These are phyloP conservation scores for Chunga burmeisteri DNA, from an alignment of 2,113 vertebrate species.

Conservation along the genomic window DNA sequence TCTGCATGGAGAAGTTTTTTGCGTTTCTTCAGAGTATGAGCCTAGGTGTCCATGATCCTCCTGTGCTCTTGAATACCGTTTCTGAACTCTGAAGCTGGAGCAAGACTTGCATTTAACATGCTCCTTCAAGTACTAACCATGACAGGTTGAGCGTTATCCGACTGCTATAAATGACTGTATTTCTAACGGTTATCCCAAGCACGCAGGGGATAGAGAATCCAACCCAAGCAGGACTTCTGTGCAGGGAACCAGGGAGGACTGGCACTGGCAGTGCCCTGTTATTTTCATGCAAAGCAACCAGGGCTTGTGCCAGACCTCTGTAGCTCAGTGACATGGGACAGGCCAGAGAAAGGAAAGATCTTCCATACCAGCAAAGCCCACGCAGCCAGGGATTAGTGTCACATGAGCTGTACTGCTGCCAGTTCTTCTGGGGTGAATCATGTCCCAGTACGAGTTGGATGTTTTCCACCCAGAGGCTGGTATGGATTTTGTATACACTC, in stretches of 20 bases:
- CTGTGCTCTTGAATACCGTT: not conserved
- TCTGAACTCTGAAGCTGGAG: not conserved
- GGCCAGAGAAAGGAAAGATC: not conserved
- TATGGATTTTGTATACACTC: not conserved
- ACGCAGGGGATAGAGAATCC: not conserved
- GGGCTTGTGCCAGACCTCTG: not conserved
- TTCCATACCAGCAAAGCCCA: not conserved
- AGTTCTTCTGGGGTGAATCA: not conserved
- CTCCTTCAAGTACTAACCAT: not conserved
- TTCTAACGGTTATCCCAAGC: not conserved
- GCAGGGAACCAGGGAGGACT: not conserved
- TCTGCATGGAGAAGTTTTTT: not conserved
- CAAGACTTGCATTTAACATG: not conserved
- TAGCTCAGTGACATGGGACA: not conserved
- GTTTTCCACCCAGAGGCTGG: not conserved
- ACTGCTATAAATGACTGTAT: not conserved
- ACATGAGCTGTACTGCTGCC: not conserved
- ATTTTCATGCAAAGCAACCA: not conserved
- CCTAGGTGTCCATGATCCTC: accelerated
- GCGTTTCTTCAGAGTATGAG: not conserved
- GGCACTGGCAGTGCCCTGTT: not conserved
- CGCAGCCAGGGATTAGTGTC: not conserved
- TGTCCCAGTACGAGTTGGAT: not conserved
- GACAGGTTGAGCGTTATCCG: not conserved
- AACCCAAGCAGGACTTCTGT: not conserved